Percentiles rank a stretch among this genome's conserved stretches.
Conservation (phyloP, 2,797 vertebrate genomes). For the Syncerus caffer region DNA sequence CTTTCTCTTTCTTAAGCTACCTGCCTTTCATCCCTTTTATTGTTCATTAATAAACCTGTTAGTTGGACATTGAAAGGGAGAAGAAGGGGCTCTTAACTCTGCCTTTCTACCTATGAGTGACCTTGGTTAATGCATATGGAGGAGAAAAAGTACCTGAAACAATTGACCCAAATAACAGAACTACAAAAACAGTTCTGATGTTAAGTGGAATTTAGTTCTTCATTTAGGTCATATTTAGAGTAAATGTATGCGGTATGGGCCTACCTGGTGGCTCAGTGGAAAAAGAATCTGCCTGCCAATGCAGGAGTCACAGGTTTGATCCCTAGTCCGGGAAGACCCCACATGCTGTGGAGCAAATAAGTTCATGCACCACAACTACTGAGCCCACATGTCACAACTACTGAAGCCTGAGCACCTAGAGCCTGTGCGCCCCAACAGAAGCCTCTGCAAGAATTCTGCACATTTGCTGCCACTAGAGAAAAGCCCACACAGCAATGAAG, state of each 20-base stretch:
- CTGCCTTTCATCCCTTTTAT: neutral
- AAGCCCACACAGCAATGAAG: too few species aligned
- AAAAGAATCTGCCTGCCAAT: too few species aligned
- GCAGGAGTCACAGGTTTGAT: too few species aligned
- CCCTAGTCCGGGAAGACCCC: too few species aligned
- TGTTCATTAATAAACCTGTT: conserved; percentile 22
- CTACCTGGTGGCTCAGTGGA: too few species aligned
- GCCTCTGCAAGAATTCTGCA: too few species aligned
- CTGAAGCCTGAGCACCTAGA: too few species aligned
- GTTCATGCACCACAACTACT: accelerated
- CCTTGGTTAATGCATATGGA: conserved; percentile 50
- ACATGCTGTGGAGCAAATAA: accelerated
- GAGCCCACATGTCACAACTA: accelerated
- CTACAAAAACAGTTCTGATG: neutral
- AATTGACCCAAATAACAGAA: conserved; percentile 14
- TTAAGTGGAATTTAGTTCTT: conserved; percentile 9
- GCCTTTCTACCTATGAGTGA: conserved; percentile 49
- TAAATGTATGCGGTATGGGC: neutral
- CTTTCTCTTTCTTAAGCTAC: neutral
- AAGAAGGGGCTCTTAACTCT: neutral
- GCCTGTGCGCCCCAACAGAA: too few species aligned
- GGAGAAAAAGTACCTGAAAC: neutral
- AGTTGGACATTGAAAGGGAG: conserved; percentile 10
- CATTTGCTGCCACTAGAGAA: accelerated
- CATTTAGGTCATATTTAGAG: conserved; percentile 46